Conservation (phyloP, 1,140 invertebrate species). For the Polyergus mexicanus region DNA sequence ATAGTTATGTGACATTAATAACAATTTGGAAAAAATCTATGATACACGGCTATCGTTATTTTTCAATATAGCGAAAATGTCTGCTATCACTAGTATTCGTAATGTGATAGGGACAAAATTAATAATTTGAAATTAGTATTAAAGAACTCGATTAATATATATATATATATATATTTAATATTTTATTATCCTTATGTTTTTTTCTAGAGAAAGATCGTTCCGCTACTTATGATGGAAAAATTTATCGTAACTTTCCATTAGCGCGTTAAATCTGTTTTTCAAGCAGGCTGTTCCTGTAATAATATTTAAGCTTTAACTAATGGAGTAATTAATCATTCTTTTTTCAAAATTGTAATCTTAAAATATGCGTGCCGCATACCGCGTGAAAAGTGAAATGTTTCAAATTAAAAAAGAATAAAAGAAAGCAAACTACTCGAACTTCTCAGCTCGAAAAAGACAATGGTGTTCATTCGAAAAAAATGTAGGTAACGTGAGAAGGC, state of each 20-base stretch:
- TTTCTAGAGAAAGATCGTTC: background rate
- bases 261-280: slow-evolving; percentile 50
- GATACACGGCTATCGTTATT: slow-evolving; percentile 11
- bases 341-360: slow-evolving; percentile 30
- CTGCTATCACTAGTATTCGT: slow-evolving; percentile 2
- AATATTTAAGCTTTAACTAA: slow-evolving; percentile 36
- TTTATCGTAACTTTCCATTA: slow-evolving; percentile 51
- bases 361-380: background rate
- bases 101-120: background rate
- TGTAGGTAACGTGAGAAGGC: background rate
- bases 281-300: slow-evolving; percentile 31
- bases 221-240: background rate
- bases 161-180: background rate
- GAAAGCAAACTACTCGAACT: background rate
- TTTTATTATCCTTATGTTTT: background rate
- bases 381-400: slow-evolving; percentile 20
- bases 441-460: background rate
- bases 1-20: slow-evolving; percentile 50
- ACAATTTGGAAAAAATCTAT: slow-evolving; percentile 25
- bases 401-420: slow-evolving; percentile 10
- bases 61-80: slow-evolving; percentile 23
- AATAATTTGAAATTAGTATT: slow-evolving; percentile 2
- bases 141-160: background rate
- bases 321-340: slow-evolving; percentile 37
- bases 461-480: background rate